Evolutionary conservation across 2,888 invertebrate genomes (phyloP).

Genomic region (Cosmopolites sordidus): DNA sequence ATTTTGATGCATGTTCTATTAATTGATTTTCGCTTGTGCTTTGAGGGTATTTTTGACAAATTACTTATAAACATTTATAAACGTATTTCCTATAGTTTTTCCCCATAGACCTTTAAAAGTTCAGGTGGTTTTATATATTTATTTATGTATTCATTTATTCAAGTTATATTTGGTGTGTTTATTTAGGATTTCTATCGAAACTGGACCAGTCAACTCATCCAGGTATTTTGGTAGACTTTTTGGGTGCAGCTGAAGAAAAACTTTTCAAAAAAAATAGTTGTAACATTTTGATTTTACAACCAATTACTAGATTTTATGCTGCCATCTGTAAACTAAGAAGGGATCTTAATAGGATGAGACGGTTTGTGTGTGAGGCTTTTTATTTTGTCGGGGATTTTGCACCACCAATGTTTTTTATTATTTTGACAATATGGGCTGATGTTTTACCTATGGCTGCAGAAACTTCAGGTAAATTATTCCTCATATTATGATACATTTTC

Average conservation of each 20-base stretch:
- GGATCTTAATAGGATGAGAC: constrained; percentile 47
- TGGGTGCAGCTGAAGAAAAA: constrained; percentile 32
- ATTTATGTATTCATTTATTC: no score
- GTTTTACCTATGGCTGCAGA: constrained; percentile 44
- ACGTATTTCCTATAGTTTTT: no score
- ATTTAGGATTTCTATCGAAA: constrained; percentile 42
- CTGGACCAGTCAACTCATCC: constrained; percentile 38
- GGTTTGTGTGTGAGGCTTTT: constrained; percentile 48
- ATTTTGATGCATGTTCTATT: no score
- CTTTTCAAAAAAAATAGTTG: constrained; percentile 24
- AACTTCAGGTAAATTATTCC: constrained; percentile 10
- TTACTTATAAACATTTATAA: no score
- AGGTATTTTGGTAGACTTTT: constrained; percentile 34
- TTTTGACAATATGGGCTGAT: constrained; percentile 49
- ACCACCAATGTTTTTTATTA: constrained; percentile 43
- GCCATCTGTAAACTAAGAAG: constrained; percentile 38
- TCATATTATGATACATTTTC: no score
- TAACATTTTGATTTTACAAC: constrained; percentile 10
- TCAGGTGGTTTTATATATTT: no score
- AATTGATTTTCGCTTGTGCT: no score
- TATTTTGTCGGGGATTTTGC: constrained; percentile 46
- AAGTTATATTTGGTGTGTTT: no score
- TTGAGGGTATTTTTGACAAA: no score
- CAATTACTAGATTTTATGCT: constrained; percentile 36
- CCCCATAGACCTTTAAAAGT: no score